phyloP scores from a whole-genome alignment of 1,140 invertebrate genomes.

The Adoxophyes honmai region DNA sequence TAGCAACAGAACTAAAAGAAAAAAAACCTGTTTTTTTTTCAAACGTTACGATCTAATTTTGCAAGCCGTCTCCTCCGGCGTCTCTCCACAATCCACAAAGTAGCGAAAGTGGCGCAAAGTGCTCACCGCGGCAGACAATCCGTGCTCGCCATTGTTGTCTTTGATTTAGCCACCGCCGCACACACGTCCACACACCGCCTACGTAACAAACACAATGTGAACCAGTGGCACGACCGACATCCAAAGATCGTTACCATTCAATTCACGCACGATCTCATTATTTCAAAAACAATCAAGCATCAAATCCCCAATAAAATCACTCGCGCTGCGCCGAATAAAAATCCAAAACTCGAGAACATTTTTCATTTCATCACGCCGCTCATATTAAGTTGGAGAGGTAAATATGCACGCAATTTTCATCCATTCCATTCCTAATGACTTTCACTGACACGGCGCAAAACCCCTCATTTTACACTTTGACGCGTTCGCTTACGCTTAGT shows the following conservation, averaged over 20 bases:
- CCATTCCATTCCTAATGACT: constrained; percentile 75
- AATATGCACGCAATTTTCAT: constrained; percentile 75
- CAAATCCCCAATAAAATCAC: constrained; percentile 31
- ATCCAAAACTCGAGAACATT: constrained; percentile 41
- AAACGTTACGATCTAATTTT: constrained; percentile 46
- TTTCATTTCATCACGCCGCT: constrained; percentile 60
- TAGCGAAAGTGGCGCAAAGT: constrained; percentile 58
- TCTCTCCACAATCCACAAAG: constrained; percentile 51
- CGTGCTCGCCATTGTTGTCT: constrained; percentile 50
- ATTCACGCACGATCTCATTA: constrained; percentile 20
- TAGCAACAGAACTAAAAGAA: constrained; percentile 5
- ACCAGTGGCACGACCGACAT: background rate
- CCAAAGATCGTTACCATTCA: constrained; percentile 8
- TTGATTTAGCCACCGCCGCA: constrained; percentile 43
- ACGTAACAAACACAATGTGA: background rate
- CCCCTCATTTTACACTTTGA: constrained; percentile 77
- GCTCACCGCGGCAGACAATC: constrained; percentile 52
- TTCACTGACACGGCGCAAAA: constrained; percentile 72
- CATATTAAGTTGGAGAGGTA: constrained; percentile 70
- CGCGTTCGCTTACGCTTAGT: constrained; percentile 73
- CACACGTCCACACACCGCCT: constrained; percentile 15
- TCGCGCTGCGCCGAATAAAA: constrained; percentile 19
- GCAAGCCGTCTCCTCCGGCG: constrained; percentile 31
- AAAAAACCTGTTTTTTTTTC: constrained; percentile 22
- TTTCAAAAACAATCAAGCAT: constrained; percentile 18